phyloP scores from a whole-genome alignment of 2,113 vertebrate species.

The Gallinago paraguaiae region DNA sequence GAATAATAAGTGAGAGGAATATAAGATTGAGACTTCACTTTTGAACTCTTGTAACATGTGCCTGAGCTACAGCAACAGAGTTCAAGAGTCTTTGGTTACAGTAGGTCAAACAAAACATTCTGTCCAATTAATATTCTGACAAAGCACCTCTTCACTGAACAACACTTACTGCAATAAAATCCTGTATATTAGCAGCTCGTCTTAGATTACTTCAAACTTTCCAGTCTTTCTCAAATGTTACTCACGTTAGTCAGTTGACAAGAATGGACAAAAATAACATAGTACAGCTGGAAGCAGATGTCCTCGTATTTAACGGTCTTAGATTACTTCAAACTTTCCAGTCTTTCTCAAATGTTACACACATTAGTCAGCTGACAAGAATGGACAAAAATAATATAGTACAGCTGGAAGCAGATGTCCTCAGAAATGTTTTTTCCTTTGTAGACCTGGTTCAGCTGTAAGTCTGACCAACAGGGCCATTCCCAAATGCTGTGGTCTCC shows the following conservation, averaged over 20 bases:
- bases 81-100: background rate
- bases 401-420: background rate
- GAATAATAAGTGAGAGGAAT: background rate
- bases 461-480: background rate
- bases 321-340: background rate
- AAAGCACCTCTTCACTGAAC: background rate
- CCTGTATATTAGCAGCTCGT: background rate
- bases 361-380: background rate
- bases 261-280: background rate
- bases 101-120: background rate
- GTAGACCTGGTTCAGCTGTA: background rate
- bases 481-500: background rate
- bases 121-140: background rate
- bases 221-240: background rate
- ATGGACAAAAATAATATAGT: background rate
- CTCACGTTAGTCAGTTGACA: background rate
- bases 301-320: background rate
- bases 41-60: background rate
- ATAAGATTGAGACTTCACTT: background rate
- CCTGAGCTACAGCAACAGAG: background rate
- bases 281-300: background rate
- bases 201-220: background rate
- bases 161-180: background rate
- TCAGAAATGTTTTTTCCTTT: background rate
- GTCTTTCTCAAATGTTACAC: background rate